Percentiles rank a stretch among this genome's conserved stretches.
Conservation (phyloP, 2,888 invertebrate genomes). For the Masnerella sp. region DNA sequence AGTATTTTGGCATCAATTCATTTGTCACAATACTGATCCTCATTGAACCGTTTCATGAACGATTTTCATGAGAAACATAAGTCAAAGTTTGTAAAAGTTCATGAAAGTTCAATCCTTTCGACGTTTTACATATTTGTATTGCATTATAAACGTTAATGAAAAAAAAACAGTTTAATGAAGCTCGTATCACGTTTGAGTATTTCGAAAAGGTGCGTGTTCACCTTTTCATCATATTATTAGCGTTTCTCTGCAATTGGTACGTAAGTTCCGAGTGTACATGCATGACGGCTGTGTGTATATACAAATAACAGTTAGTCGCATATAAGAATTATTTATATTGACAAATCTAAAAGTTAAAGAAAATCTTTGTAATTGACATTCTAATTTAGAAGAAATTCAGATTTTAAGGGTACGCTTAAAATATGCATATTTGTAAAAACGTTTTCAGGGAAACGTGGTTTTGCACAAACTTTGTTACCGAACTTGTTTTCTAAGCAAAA, state of each 20-base stretch:
- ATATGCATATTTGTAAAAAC: conserved; percentile 39
- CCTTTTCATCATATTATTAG: conserved; percentile 5
- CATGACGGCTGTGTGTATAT: conserved; percentile 45
- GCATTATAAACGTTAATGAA: background rate
- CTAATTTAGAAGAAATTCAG: conserved; percentile 23
- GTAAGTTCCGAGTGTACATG: conserved; percentile 20
- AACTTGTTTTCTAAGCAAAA: too few species aligned
- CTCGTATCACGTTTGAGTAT: too few species aligned
- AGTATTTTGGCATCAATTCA: conserved; percentile 33
- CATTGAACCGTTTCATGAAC: conserved; percentile 2
- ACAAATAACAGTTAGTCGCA: conserved; percentile 35
- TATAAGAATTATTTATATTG: conserved; percentile 49
- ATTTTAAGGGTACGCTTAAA: conserved; percentile 19
- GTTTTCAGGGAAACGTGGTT: background rate
- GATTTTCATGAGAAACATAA: background rate
- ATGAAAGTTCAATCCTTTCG: conserved; percentile 8
- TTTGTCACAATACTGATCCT: too few species aligned
- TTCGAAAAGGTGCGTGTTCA: conserved; percentile 2
- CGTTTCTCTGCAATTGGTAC: conserved; percentile 8
- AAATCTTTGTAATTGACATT: conserved; percentile 34
- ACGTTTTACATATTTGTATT: conserved; percentile 30
- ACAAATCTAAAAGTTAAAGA: conserved; percentile 22
- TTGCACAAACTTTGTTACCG: too few species aligned
- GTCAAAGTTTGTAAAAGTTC: background rate
- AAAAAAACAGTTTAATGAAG: conserved; percentile 13